These are phyloP conservation scores for Grantiella picta DNA, from an alignment of 2,113 vertebrate species.

Conservation along the genomic window DNA sequence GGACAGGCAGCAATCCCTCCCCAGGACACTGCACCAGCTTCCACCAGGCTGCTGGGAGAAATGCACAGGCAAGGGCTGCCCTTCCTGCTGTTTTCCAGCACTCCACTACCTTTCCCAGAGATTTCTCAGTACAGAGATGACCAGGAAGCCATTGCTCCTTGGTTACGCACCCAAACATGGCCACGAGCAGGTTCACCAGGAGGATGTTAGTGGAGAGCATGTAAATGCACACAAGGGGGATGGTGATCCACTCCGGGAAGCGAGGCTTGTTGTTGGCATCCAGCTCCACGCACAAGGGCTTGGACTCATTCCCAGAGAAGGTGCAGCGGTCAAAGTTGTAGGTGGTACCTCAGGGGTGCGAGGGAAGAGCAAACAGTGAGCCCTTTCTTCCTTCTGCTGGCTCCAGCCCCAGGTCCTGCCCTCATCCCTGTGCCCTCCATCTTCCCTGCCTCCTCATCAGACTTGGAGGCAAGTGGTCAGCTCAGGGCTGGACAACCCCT, in stretches of 20 bases:
- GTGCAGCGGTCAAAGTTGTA: conserved; percentile 78
- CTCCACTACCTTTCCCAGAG: neutral
- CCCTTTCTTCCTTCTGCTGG: neutral
- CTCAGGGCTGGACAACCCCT: neutral
- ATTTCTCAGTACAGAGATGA: fast-evolving
- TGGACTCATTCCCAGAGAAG: conserved; percentile 78
- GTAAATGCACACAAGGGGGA: conserved; percentile 79
- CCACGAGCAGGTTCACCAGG: conserved; percentile 79
- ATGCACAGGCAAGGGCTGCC: neutral
- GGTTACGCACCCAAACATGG: conserved; percentile 76
- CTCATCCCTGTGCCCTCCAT: neutral
- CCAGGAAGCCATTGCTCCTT: fast-evolving
- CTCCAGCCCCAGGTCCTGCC: neutral
- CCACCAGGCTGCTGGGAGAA: neutral
- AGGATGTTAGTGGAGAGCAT: conserved; percentile 84
- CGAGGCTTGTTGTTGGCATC: conserved; percentile 74
- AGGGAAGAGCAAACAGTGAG: neutral
- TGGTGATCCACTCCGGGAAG: conserved; percentile 81
- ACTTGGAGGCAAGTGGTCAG: neutral
- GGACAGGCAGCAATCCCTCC: neutral
- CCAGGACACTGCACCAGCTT: neutral
- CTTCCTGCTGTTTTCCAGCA: neutral
- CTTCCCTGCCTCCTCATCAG: neutral
- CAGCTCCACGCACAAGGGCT: conserved; percentile 78
- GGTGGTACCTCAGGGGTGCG: conserved; percentile 63